These are phyloP conservation scores for Prunella fulvescens DNA, from an alignment of 2,113 vertebrate genomes.

Conservation along the genomic window DNA sequence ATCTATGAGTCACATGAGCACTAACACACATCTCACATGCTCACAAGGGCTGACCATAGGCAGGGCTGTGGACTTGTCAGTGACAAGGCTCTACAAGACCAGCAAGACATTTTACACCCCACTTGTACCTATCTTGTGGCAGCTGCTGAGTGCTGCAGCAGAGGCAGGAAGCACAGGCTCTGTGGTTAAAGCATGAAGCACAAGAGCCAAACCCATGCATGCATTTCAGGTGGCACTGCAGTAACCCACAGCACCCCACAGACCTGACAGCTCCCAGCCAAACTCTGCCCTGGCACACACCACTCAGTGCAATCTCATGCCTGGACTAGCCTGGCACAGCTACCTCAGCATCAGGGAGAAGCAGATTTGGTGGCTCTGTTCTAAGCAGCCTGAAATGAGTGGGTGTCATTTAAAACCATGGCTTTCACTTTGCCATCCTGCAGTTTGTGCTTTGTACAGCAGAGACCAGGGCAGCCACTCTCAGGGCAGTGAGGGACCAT, in stretches of 20 bases:
- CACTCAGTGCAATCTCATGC: accelerated
- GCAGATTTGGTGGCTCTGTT: not conserved
- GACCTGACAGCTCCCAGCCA: not conserved
- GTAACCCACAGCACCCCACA: accelerated
- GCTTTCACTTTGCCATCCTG: not conserved
- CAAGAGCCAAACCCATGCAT: accelerated
- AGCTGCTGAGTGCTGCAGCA: not conserved
- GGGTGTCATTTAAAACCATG: not conserved
- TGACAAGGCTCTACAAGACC: not conserved
- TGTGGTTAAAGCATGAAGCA: not conserved
- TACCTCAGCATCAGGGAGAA: not conserved
- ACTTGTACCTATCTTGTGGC: not conserved
- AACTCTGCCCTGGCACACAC: accelerated
- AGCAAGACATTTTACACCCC: not conserved
- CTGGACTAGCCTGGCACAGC: not conserved
- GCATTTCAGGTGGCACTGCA: accelerated
- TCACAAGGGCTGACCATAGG: not conserved
- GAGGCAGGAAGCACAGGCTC: not conserved
- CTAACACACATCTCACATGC: accelerated
- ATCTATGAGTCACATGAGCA: accelerated
- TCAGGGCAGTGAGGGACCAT: not conserved
- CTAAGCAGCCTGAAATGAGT: not conserved
- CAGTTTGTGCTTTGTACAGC: not conserved
- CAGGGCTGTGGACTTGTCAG: not conserved
- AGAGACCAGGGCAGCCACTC: not conserved